These are phyloP conservation scores for Tetramorium simillimum DNA, from an alignment of 1,140 invertebrate species.

Conservation along the genomic window DNA sequence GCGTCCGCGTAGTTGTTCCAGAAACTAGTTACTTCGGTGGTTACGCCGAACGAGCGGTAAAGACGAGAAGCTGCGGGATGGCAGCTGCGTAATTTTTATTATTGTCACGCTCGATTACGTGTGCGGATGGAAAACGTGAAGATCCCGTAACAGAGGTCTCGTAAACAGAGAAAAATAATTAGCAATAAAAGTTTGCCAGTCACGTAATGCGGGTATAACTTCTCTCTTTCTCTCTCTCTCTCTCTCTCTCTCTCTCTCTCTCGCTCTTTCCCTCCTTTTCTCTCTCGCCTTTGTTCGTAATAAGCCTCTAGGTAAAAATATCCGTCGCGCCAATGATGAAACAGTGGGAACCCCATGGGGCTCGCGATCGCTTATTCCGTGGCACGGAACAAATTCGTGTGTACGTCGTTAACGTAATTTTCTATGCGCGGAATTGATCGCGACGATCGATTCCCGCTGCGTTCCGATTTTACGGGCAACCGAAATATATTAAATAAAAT, in stretches of 20 bases:
- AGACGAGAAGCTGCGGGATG: constrained; percentile 12
- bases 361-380: constrained; percentile 39
- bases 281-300: background rate
- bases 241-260: background rate
- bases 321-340: constrained; percentile 24
- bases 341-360: background rate
- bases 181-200: constrained; percentile 58
- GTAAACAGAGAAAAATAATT: constrained; percentile 68
- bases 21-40: constrained; percentile 47
- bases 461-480: constrained; percentile 61
- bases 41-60: constrained; percentile 13
- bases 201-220: constrained; percentile 21
- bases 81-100: constrained; percentile 57
- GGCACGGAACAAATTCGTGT: background rate
- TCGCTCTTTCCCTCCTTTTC: background rate
- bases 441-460: constrained; percentile 20
- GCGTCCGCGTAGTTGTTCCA: background rate
- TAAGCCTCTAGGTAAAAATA: constrained; percentile 52
- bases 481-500: constrained; percentile 61
- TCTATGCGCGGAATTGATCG: background rate
- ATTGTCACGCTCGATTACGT: constrained; percentile 59
- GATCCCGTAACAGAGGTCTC: background rate
- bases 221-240: background rate
- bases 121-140: constrained; percentile 31
- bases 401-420: constrained; percentile 33